Conservation (phyloP, 2,797 vertebrate genomes). For the Mycteria americana region DNA sequence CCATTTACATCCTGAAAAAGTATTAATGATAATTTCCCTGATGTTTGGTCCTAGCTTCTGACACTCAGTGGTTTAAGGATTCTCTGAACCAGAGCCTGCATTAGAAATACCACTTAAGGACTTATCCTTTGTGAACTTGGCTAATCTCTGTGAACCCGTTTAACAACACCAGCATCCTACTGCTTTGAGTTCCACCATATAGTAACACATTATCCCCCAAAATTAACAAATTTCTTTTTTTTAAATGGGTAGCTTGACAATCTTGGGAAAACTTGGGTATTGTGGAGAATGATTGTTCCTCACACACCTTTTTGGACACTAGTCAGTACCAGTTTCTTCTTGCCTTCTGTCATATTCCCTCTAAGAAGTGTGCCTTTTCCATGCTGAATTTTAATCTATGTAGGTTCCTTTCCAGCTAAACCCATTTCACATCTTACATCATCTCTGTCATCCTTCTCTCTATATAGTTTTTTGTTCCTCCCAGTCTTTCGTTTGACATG, state of each 20-base stretch:
- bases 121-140: neutral
- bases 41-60: neutral
- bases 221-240: neutral
- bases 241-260: neutral
- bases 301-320: neutral
- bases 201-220: neutral
- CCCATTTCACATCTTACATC: neutral
- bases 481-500: neutral
- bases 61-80: neutral
- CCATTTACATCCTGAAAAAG: neutral
- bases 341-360: neutral
- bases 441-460: neutral
- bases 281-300: neutral
- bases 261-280: neutral
- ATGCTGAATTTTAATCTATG: neutral
- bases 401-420: neutral
- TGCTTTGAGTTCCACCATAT: neutral
- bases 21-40: neutral
- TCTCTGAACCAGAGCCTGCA: neutral
- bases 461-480: neutral
- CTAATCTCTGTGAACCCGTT: neutral
- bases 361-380: neutral
- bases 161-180: neutral
- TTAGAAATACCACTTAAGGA: neutral
- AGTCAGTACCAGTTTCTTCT: neutral